phyloP scores from a whole-genome alignment of 2,797 vertebrate genomes.

The Eremophila alpestris region DNA sequence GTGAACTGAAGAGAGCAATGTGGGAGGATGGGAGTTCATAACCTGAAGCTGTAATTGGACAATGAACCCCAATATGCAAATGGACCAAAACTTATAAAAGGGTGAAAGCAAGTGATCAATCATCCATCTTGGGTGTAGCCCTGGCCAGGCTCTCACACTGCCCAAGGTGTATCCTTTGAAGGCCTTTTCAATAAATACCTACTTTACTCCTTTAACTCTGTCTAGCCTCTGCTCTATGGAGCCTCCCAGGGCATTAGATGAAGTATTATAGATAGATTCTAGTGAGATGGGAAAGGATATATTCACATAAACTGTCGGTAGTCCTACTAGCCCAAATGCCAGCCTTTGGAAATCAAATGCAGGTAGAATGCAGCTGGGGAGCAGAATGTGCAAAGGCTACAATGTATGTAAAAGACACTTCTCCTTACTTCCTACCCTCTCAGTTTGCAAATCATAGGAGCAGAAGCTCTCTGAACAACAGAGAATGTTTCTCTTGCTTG shows the following conservation, averaged over 20 bases:
- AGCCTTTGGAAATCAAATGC: not conserved
- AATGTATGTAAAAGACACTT: not conserved
- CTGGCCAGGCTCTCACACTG: not conserved
- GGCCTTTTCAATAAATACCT: not conserved
- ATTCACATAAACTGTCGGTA: not conserved
- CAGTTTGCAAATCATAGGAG: not conserved
- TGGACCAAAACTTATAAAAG: not conserved
- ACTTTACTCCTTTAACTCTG: not conserved
- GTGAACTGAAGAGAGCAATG: fast-evolving
- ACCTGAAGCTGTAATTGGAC: not conserved
- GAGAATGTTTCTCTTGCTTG: not conserved
- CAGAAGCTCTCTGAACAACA: not conserved
- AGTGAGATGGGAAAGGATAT: not conserved
- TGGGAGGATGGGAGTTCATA: not conserved
- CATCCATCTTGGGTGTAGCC: not conserved
- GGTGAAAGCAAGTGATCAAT: fast-evolving
- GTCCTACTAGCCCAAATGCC: not conserved
- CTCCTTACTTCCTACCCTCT: not conserved
- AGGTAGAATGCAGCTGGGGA: not conserved
- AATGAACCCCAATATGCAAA: not conserved
- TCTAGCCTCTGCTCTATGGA: not conserved
- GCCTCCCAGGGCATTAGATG: not conserved
- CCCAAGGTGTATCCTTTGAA: not conserved
- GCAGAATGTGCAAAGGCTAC: not conserved
- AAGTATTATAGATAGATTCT: not conserved